Percentiles rank a stretch among this genome's conserved stretches.
phyloP scores from a whole-genome alignment of 2,113 vertebrate species.

The Budorcas taxicolor region DNA sequence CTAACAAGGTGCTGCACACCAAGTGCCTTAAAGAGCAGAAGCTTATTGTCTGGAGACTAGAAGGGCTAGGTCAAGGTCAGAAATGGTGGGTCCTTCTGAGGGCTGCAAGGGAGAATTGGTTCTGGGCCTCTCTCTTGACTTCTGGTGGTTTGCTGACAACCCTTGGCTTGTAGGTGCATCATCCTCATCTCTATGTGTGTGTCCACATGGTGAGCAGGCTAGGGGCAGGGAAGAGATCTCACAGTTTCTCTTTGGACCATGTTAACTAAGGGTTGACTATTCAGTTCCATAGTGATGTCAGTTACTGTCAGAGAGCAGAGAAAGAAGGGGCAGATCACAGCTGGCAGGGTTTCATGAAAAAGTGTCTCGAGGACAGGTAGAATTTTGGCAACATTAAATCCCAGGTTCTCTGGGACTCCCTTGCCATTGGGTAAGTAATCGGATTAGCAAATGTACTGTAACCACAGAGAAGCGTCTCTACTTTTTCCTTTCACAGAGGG shows the following conservation, averaged over 20 bases:
- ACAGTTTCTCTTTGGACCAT: background rate
- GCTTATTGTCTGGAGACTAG: background rate
- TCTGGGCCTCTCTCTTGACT: background rate
- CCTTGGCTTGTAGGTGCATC: background rate
- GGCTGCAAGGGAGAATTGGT: background rate
- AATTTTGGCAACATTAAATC: background rate
- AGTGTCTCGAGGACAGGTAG: background rate
- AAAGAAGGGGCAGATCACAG: background rate
- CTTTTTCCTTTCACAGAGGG: constrained; percentile 16
- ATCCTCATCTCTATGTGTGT: background rate
- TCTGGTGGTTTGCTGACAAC: background rate
- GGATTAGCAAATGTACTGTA: background rate
- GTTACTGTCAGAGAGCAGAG: background rate
- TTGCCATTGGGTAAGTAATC: background rate
- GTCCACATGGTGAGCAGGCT: background rate
- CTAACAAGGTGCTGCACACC: background rate
- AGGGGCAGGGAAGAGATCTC: background rate
- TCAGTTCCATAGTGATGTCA: background rate
- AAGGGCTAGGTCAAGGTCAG: background rate
- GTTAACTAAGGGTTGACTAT: background rate
- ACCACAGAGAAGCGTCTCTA: background rate
- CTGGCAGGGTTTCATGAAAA: background rate
- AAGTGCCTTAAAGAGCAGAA: background rate
- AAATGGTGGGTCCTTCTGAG: background rate
- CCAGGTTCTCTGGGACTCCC: background rate